Base-by-base conservation (phyloP, 2,113 vertebrate species). In the Phalacrocorax brasilianus region DNA sequence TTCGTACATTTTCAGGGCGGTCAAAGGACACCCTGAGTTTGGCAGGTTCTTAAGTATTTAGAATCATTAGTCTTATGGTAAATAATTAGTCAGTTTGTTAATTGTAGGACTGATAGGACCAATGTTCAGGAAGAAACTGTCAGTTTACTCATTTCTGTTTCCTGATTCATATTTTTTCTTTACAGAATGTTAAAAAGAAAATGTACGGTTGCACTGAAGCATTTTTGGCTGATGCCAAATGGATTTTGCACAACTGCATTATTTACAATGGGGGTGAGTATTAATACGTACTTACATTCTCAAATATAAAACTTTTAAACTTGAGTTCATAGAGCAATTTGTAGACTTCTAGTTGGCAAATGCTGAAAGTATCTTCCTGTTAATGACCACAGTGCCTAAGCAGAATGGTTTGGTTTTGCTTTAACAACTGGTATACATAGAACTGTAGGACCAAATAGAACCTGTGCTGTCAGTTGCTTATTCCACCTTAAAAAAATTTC, bases 171-270 rank as follows among this genome's bases (percentile, higher is more conserved):
- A 58, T 89, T 79, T 40, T 85, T 95, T 78, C 35, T 80, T 95
- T 68, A 52, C 94, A 99, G 99, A 99, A 99, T 96, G 99, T 99
- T 93, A 99, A 99, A 97, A 99, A 99, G 99, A 99, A 99, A 98
- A 99, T 99, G 99, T 99, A 99, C 56, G 99, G 99, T 96, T 99
- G 99, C 98, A 99, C 99, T 14, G 99, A 99, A 98, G 99, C 99
- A 88, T 99, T 99, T 98, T 98, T 99, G 97, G 99, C 99, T 58
- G 99, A 99, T 78, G 99, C 99, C 97, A 99, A 99, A 97, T 99
- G 99, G 99, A 99, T 99, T 96, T 98, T 99, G 92, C 99, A 99
- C 98, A 99, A 99, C 97, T 99, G 99, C 97, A 99, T 99, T 96
- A 99, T 99, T 97, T 99, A 99, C 97, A 99, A 99, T 79, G 99